Conservation (phyloP, 1,140 invertebrate species). For the Stratiolaelaps scimitus region DNA sequence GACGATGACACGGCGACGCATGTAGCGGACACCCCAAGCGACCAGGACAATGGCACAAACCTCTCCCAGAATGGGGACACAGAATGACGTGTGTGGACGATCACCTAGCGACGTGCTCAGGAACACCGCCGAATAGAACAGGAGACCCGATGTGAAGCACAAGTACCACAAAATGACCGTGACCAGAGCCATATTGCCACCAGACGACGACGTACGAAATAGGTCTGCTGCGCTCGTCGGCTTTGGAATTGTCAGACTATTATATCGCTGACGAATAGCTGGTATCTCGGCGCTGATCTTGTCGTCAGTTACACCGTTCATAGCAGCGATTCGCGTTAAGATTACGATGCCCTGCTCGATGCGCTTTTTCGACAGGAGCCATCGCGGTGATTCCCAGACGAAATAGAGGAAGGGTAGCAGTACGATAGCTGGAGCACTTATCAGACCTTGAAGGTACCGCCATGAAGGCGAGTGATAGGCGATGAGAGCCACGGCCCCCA, state of each 20-base stretch:
- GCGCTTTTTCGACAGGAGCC: not conserved
- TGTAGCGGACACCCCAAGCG: not conserved
- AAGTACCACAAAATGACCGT: conserved; percentile 6
- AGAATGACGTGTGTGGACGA: not conserved
- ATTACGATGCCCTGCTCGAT: not conserved
- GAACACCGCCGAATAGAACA: conserved; percentile 25
- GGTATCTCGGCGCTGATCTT: not conserved
- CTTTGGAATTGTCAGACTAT: not conserved
- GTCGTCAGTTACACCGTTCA: not conserved
- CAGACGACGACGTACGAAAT: not conserved
- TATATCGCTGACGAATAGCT: conserved; percentile 7
- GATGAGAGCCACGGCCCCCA: not conserved
- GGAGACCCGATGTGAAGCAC: not conserved
- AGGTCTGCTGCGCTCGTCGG: not conserved
- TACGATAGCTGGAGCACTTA: not conserved
- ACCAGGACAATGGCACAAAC: not conserved
- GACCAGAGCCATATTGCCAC: not conserved
- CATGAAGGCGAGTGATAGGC: not conserved
- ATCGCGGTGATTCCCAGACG: not conserved
- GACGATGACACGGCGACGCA: not conserved
- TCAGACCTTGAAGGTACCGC: not conserved
- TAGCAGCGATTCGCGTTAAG: not conserved
- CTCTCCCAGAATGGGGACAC: not conserved
- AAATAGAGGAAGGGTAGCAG: not conserved
- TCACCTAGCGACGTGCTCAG: not conserved